Base-by-base conservation (phyloP, 2,888 invertebrate species). In the Dolichopus griseipennis region DNA sequence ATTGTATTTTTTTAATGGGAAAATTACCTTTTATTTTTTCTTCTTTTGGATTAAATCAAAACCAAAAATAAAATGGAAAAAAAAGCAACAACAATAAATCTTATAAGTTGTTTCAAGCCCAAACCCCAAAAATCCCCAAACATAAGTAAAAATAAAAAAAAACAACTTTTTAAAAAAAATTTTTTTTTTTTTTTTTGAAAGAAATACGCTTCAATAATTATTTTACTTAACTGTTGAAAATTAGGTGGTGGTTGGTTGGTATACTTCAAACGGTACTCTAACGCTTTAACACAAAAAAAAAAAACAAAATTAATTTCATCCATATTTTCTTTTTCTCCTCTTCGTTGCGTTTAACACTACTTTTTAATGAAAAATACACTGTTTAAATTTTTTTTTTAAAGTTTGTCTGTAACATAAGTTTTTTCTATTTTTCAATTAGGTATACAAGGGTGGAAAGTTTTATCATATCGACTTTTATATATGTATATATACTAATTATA, bases 1-100 rank as follows among this genome's bases (percentile, higher is more conserved):
- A 52, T 52, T n/a, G 52, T 52, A 52, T 52, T 52, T 52, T 52
- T 52, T 52, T 52, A 52, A 52, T 52, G 52, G 52, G 52, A 52
- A 52, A 52, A 52, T 52, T 52, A 52, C 52, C 52, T 52, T 52
- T 52, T 18, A n/a, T 27, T 27, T 27, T 27, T 27, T 4, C 27
- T 37, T 34, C 34, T 34, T 34, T 52, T 52, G n/a, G 52, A 52
- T 52, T 52, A 52, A 15, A 27, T 27, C 27, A 27, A 27, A 27
- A 27, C 27, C 27, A 27, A 27, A n/a, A 27, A 27, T 27, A 27
- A 27, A 27, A 4, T 27, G 5, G 18, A 52, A 52, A 52, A 2
- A 12, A 37, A 37, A 37, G 18, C 9, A 52, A 52, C 1, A 52
- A 52, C n/a, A 52, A 52, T 52, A 52, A 52, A 52, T 52, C 52